Evolutionary conservation across 2,888 invertebrate genomes (phyloP).

Genomic region (Leptopterna dolabrata): DNA sequence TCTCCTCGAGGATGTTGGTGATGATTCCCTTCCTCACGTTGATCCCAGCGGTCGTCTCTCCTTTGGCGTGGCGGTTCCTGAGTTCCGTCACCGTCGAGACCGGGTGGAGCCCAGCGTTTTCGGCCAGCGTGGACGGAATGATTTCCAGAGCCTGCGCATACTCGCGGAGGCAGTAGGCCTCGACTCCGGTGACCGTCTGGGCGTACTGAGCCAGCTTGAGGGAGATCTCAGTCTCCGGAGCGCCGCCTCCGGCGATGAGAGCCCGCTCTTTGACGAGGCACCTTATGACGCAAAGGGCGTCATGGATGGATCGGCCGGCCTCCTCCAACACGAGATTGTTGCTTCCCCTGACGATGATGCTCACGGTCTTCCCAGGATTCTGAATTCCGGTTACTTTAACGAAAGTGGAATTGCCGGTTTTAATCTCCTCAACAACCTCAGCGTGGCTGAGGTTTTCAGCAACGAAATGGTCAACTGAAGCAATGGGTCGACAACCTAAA

Average conservation of each 20-base stretch:
- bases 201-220: slow-evolving; percentile 84
- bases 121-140: slow-evolving; percentile 90
- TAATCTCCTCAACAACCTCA: slow-evolving; percentile 93
- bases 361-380: slow-evolving; percentile 89
- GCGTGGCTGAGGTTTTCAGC: slow-evolving; percentile 92
- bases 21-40: slow-evolving; percentile 96
- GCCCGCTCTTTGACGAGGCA: slow-evolving; percentile 95
- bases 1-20: slow-evolving; percentile 95
- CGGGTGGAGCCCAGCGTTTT: slow-evolving; percentile 92
- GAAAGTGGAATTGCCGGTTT: slow-evolving; percentile 75
- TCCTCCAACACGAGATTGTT: slow-evolving; percentile 85
- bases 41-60: slow-evolving; percentile 89
- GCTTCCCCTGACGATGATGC: slow-evolving; percentile 89
- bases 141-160: slow-evolving; percentile 97
- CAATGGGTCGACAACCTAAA: slow-evolving; percentile 93
- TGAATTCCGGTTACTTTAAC: slow-evolving; percentile 81
- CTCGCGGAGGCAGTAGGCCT: slow-evolving; percentile 94
- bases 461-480: slow-evolving; percentile 97
- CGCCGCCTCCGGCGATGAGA: slow-evolving; percentile 95
- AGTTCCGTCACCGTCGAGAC: slow-evolving; percentile 97
- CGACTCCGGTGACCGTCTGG: slow-evolving; percentile 87
- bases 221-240: slow-evolving; percentile 96
- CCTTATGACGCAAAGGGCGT: slow-evolving; percentile 91
- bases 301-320: slow-evolving; percentile 85
- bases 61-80: slow-evolving; percentile 90